phyloP scores from a whole-genome alignment of 2,797 vertebrate genomes.

The Melanotaenia trifasciata region DNA sequence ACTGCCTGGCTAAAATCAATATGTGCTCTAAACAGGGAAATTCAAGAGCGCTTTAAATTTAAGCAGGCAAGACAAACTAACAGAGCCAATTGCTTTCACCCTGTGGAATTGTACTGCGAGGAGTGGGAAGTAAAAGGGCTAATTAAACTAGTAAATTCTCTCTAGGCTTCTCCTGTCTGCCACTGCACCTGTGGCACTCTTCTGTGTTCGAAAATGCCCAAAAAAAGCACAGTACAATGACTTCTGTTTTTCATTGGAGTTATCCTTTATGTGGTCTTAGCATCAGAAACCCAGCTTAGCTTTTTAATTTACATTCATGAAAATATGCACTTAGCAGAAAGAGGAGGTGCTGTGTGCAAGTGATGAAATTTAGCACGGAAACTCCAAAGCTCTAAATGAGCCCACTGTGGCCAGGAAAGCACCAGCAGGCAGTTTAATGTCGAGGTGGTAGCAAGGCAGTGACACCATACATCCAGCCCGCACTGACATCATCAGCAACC shows the following conservation, averaged over 20 bases:
- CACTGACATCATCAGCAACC: slow-evolving; percentile 41
- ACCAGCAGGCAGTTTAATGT: slow-evolving; percentile 27
- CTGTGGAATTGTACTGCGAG: slow-evolving; percentile 68
- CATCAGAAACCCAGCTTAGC: background rate
- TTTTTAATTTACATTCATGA: background rate
- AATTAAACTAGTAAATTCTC: slow-evolving; percentile 81
- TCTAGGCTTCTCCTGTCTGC: slow-evolving; percentile 50
- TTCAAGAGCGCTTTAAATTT: slow-evolving; percentile 71
- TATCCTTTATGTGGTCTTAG: background rate
- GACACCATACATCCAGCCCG: slow-evolving; percentile 38
- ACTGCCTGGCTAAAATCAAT: slow-evolving; percentile 66
- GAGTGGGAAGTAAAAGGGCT: slow-evolving; percentile 67
- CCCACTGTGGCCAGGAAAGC: slow-evolving; percentile 2
- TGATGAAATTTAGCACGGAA: slow-evolving; percentile 1
- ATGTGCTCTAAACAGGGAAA: slow-evolving; percentile 59
- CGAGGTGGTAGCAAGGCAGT: slow-evolving; percentile 9
- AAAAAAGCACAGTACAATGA: slow-evolving; percentile 10
- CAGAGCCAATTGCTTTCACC: slow-evolving; percentile 77
- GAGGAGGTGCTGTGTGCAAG: background rate
- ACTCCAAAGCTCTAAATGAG: slow-evolving; percentile 14
- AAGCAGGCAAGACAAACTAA: slow-evolving; percentile 73
- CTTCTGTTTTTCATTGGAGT: background rate
- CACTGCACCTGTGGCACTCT: slow-evolving; percentile 23
- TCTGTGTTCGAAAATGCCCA: slow-evolving; percentile 12
- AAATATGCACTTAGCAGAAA: background rate